Evolutionary conservation across 2,113 vertebrate genomes (phyloP).

Genomic region (Otis tarda): DNA sequence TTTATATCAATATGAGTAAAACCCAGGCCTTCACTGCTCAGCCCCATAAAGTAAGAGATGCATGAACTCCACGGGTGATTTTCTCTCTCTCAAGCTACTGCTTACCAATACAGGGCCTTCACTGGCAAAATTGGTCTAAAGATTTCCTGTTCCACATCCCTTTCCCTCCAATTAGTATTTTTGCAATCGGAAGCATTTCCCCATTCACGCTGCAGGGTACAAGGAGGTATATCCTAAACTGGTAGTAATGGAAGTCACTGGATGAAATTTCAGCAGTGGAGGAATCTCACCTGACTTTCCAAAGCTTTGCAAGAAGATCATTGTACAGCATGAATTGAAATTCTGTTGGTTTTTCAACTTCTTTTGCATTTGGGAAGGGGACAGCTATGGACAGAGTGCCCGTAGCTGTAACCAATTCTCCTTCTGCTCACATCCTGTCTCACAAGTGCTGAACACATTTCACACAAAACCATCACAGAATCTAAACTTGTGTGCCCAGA

Average conservation of each 20-base stretch:
- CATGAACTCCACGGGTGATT: not conserved
- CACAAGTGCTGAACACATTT: not conserved
- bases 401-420: not conserved
- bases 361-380: not conserved
- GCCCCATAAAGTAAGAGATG: not conserved
- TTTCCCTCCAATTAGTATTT: not conserved
- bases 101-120: not conserved
- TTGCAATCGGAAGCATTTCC: not conserved
- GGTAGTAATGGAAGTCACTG: not conserved
- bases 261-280: not conserved
- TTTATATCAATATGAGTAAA: not conserved
- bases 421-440: not conserved
- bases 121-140: not conserved
- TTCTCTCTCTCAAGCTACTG: not conserved
- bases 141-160: not conserved
- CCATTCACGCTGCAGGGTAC: not conserved
- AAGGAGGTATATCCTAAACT: not conserved
- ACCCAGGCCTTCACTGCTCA: not conserved
- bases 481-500: not conserved
- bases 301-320: slow-evolving; percentile 4
- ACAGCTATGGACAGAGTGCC: not conserved
- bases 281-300: not conserved
- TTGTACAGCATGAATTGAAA: not conserved
- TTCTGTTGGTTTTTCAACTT: not conserved
- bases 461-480: not conserved